Base-by-base conservation (phyloP, 2,888 invertebrate species). In the Laothoe populi region DNA sequence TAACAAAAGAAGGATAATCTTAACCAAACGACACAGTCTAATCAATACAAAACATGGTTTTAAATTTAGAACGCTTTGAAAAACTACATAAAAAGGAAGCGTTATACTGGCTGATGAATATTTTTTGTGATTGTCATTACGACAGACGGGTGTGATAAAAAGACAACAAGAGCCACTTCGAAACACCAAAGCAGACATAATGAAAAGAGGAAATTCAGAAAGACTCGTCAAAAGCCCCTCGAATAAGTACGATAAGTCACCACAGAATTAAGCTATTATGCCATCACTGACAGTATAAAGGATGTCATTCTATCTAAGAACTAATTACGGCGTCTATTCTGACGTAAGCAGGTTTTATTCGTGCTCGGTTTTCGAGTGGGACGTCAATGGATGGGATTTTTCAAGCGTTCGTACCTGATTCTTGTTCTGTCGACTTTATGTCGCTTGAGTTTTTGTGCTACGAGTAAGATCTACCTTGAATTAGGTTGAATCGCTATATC, bases 261-360 rank as follows among this genome's bases (percentile, higher is more conserved):
- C 53, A 53, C 31, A 35, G 19, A 53, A 53, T 35, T 53, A 53
- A 35, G 53, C 35, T 53, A 19, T 31, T 53, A 53, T 53, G 35
- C 19, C 35, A 53, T 35, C 53, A 53, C 53, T 53, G 53, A 35
- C 48, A 48, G 24, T n/a, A 53, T 53, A 53, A 31, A 31, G 26
- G 26, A 53, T 53, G 59, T 44, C 59, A 26, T 59, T 59, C 26
- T 59, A 19, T 26, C 63, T 66, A 66, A 68, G 65, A 66, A 65
- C 67, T 73, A 73, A 73, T 73, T 72, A 70, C 63, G 57, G 63
- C 59, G 38, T 59, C 71, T 64, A 16, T 63, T 69, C 61, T 57
- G 19, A 35, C 19, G 35, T 53, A 64, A 72, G 65, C 62, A 69
- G 67, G 68, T 72, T 71, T 75, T 74, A 76, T 73, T 68, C 65